Percentiles rank a stretch among this genome's conserved stretches.
phyloP scores from a whole-genome alignment of 2,797 vertebrate genomes.

The Erpetoichthys calabaricus region DNA sequence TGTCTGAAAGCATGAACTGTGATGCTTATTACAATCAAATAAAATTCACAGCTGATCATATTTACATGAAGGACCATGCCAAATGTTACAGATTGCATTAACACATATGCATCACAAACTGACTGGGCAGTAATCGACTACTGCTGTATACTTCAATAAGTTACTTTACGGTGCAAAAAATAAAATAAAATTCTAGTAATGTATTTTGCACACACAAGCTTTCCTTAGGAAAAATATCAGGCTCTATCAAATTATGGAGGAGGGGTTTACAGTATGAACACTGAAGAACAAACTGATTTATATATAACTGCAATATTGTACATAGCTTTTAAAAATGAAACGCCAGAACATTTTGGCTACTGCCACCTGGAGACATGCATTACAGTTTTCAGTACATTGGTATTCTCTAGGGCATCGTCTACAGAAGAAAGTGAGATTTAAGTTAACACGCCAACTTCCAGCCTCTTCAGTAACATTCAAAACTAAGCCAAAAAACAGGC shows the following conservation, averaged over 20 bases:
- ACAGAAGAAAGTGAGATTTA: slow-evolving; percentile 40
- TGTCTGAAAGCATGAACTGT: slow-evolving; percentile 53
- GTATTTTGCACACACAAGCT: slow-evolving; percentile 41
- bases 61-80: slow-evolving; percentile 47
- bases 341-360: slow-evolving; percentile 41
- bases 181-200: background rate
- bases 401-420: slow-evolving; percentile 40
- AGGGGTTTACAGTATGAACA: slow-evolving; percentile 42
- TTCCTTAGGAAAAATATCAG: slow-evolving; percentile 22
- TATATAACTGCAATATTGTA: slow-evolving; percentile 61
- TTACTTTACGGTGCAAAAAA: slow-evolving; percentile 55
- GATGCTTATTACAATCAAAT: slow-evolving; percentile 40
- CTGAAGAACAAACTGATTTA: slow-evolving; percentile 39
- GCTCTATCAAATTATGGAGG: slow-evolving; percentile 27
- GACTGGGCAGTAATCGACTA: slow-evolving; percentile 25
- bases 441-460: slow-evolving; percentile 33
- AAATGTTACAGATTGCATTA: slow-evolving; percentile 32
- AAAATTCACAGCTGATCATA: slow-evolving; percentile 38
- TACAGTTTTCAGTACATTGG: slow-evolving; percentile 41
- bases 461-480: slow-evolving; percentile 26
- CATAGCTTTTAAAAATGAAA: slow-evolving; percentile 50
- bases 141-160: slow-evolving; percentile 54
- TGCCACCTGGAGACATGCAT: slow-evolving; percentile 57
- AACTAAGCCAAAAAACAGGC: slow-evolving; percentile 25
- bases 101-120: slow-evolving; percentile 40